Conservation (phyloP, 1,140 invertebrate species). For the Apis cerana region DNA sequence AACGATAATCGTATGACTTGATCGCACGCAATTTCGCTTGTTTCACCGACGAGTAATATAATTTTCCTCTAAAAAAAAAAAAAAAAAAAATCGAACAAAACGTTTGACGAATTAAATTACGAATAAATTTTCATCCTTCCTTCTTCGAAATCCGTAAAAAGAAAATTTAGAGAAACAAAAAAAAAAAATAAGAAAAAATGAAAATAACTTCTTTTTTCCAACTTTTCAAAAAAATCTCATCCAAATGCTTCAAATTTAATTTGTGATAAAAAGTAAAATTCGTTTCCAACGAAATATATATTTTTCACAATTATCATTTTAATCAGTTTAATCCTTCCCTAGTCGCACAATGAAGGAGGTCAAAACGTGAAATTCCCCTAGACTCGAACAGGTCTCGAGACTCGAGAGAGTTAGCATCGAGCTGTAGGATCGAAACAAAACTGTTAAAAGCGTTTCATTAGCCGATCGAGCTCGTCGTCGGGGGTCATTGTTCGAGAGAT, state of each 20-base stretch:
- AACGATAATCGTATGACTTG: conserved; percentile 49
- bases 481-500: conserved; percentile 42
- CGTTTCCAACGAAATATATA: conserved; percentile 23
- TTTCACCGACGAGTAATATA: conserved; percentile 16
- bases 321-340: too few species aligned
- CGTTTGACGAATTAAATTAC: too few species aligned
- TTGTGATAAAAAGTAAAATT: too few species aligned
- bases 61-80: conserved; percentile 3
- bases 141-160: too few species aligned
- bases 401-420: conserved; percentile 9
- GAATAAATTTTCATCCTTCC: too few species aligned
- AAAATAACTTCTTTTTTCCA: too few species aligned
- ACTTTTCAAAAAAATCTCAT: too few species aligned
- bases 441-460: conserved; percentile 35
- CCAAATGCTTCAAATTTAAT: too few species aligned
- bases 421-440: conserved; percentile 13
- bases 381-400: not conserved
- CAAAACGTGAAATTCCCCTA: not conserved
- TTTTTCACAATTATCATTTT: not conserved
- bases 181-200: too few species aligned
- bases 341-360: too few species aligned
- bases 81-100: not conserved
- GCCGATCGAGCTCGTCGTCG: not conserved
- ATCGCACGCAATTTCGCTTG: conserved; percentile 11
- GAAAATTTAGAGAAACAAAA: too few species aligned